Evolutionary conservation across 2,113 vertebrate genomes (phyloP), one percentile per base, ranked within the genome.

Genomic region (Formicarius rufipectus): DNA sequence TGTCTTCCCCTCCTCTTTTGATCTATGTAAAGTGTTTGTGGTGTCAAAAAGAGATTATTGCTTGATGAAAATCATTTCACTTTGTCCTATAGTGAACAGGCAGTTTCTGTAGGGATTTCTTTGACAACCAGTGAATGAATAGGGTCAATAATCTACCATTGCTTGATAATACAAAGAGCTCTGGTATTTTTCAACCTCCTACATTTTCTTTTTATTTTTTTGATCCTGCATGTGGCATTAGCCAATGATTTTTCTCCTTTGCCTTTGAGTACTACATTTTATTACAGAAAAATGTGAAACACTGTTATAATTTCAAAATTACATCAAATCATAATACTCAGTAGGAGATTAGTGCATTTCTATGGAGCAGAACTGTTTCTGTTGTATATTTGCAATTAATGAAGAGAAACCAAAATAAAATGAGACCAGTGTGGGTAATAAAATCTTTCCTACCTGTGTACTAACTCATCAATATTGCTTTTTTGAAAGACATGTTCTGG

Each of bases 351-450:
- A 92, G 77, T 91, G 66, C 66, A 60, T 91, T 96, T 95, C 73
- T 89, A 22, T 72, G 60, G 64, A 91, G 93, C 56, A 95, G 86
- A 95, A 95, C 56, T 68, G 27, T 89, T 94, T 96, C 79, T 90
- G 67, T 87, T 90, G 68, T 97, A 66, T 94, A 75, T 95, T 78
- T 89, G 87, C 86, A 95, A 94, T 94, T 96, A 97, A 96, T 95
- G 95, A 94, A 94, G 93, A 95, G 77, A 95, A 96, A 94, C 80
- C 66, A 92, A 90, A 90, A 78, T 95, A 89, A 87, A 95, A 95
- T 82, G 64, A 91, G 83, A 75, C 84, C 89, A 74, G 19, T 68
- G 80, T 75, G 89, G 62, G 35, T 40, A 81, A 90, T 95, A 95
- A 95, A 92, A 92, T 53, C 44, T 95, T 44, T 89, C 50, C 80